Base-by-base conservation (phyloP, 2,888 invertebrate species). In the Mayetiola destructor region DNA sequence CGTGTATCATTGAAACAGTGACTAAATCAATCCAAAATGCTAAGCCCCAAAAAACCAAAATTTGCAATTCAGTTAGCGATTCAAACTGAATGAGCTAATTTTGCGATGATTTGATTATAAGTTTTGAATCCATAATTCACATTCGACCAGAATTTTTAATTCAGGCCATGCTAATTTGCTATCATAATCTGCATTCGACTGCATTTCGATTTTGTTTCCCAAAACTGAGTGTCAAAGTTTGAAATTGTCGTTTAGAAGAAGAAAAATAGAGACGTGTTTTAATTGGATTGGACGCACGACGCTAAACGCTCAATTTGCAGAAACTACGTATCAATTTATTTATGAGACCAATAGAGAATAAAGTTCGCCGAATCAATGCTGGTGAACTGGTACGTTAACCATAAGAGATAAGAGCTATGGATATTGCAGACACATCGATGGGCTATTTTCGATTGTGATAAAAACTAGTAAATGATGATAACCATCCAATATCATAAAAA, bases 401-500 rank as follows among this genome's bases (percentile, higher is more conserved):
- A 48, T 27, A 48, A 16, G n/a, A 27, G 23, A n/a, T n/a, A 23
- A 9, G 32, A 42, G 16, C 5, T n/a, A n/a, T 16, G 4, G 18
- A 48, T 48, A 27, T 48, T 48, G 27, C n/a, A n/a, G n/a, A n/a
- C n/a, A 27, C 27, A 48, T 23, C 29, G n/a, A 27, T 4, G 6
- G 48, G 48, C 48, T 48, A 48, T 48, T 48, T 48, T 27, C 27
- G 48, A 48, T 48, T 48, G 48, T 12, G 48, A 48, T 48, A 48
- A 48, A 48, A 48, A 48, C 48, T 48, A 16, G 48, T 27, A 48
- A 48, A 48, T 48, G 48, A 48, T 48, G 48, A 48, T 48, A 48
- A 48, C 48, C 48, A 48, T 27, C 48, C 48, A 48, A 48, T 48
- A 48, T 48, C 48, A 27, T 48, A 48, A 48, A n/a, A 48, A 48